Conservation (phyloP, 2,113 vertebrate genomes). For the Sebastes fasciatus region DNA sequence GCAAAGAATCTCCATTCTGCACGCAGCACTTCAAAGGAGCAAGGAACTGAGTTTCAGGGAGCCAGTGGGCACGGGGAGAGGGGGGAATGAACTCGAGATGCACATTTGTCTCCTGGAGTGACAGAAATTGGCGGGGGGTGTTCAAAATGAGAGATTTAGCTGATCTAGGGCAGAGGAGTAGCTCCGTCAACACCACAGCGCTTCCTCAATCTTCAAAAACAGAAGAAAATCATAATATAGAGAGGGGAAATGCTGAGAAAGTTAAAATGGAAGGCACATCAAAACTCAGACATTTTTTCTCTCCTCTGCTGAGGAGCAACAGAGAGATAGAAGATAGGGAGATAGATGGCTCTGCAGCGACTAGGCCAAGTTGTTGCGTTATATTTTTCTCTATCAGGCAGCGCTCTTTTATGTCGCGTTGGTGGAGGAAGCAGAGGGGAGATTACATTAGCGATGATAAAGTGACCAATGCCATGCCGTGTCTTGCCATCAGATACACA, state of each 20-base stretch:
- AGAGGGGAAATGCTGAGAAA: conserved; percentile 65
- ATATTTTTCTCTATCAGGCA: conserved; percentile 55
- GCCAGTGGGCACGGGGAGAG: conserved; percentile 83
- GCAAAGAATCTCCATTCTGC: conserved; percentile 86
- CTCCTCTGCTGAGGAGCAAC: conserved; percentile 25
- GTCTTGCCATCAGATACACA: conserved; percentile 72
- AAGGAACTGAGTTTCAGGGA: conserved; percentile 81
- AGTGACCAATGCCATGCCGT: conserved; percentile 49
- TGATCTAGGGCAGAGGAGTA: conserved; percentile 79
- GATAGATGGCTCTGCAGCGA: conserved; percentile 33
- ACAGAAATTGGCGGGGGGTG: conserved; percentile 80
- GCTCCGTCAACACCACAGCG: conserved; percentile 73
- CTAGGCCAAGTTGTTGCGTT: conserved; percentile 51
- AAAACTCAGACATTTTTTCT: conserved; percentile 52
- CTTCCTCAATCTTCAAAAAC: conserved; percentile 77
- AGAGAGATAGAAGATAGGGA: conserved; percentile 51
- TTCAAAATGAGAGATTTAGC: conserved; percentile 81
- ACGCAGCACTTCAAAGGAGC: conserved; percentile 83
- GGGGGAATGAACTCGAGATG: conserved; percentile 75
- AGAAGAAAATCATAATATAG: conserved; percentile 59
- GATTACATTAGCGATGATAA: conserved; percentile 73
- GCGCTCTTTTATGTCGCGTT: conserved; percentile 53
- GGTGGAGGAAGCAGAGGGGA: conserved; percentile 49
- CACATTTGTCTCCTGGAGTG: conserved; percentile 84
- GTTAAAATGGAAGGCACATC: conserved; percentile 44